Percentiles rank a stretch among this genome's conserved stretches.
These are phyloP conservation scores for Sphaeramia orbicularis DNA, from an alignment of 2,797 vertebrate species.

Conservation along the genomic window DNA sequence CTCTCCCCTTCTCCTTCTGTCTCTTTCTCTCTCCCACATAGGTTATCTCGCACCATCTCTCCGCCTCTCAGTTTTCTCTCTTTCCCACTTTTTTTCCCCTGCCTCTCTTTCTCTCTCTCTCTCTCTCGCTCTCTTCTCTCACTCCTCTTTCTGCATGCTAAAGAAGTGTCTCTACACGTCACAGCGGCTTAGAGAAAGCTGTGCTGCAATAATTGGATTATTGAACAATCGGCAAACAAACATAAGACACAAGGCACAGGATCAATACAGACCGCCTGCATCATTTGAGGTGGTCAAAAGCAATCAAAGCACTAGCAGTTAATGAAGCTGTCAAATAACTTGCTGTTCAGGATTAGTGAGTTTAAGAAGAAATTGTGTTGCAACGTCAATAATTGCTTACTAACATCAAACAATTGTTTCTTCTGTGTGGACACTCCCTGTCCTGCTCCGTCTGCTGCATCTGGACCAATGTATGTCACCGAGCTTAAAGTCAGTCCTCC, in stretches of 20 bases:
- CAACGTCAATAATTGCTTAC: conserved; percentile 50
- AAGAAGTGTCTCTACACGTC: conserved; percentile 62
- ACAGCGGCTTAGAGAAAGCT: conserved; percentile 61
- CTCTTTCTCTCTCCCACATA: conserved; percentile 30
- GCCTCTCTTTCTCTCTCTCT: conserved; percentile 1
- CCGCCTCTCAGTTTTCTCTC: not conserved
- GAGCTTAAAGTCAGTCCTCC: conserved; percentile 47
- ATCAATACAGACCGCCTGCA: conserved; percentile 64
- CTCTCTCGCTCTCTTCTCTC: conserved; percentile 9
- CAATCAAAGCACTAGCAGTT: conserved; percentile 39
- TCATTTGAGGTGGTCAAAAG: conserved; percentile 65
- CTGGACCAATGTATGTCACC: conserved; percentile 46
- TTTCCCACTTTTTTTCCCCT: too few relatives aligned
- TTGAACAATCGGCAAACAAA: conserved; percentile 80
- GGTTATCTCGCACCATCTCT: conserved; percentile 36
- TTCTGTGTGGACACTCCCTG: conserved; percentile 13
- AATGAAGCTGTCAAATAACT: conserved; percentile 54
- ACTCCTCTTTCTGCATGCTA: conserved; percentile 41
- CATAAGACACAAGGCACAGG: conserved; percentile 63
- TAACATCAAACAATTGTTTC: conserved; percentile 53
- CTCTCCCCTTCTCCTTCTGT: conserved; percentile 35
- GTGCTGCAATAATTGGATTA: conserved; percentile 79
- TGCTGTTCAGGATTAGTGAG: conserved; percentile 42
- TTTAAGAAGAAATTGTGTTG: conserved; percentile 34
- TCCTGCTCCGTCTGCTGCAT: conserved; percentile 37